Evolutionary conservation across 2,113 vertebrate genomes (phyloP), one percentile per base, ranked within the genome.

Genomic region (Amphilophus citrinellus): DNA sequence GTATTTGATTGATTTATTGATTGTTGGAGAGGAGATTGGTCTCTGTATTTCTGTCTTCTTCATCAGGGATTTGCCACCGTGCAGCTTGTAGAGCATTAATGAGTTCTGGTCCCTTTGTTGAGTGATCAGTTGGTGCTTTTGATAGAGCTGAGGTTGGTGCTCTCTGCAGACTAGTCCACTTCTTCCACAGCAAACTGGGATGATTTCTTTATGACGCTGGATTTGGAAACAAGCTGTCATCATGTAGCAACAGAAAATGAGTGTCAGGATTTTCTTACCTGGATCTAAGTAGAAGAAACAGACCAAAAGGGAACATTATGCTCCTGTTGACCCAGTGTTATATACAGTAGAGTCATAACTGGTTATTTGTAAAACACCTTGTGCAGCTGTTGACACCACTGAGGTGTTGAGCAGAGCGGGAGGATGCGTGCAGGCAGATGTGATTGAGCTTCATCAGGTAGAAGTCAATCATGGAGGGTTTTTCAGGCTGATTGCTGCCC

Each of bases 401-500:
- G 59, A 22, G 35, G 37, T 7, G 50, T 22, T 7, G 5, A 56
- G n/a, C 10, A 13, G 62, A n/a, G 47, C 2, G 20, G 61, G 60
- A 18, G 78, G 61, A 62, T 27, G 32, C 10, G 10, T 24, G 15
- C 6, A 10, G 75, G 47, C 61, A 75, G 76, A 56, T 83, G 80
- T 37, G 76, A 78, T 50, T 58, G 47, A 22, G 50, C 66, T 76
- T 65, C 77, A 68, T 83, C 81, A 37, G 80, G 77, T 30, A 17
- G 44, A n/a, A 63, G 76, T 50, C 2, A 13, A 24, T 59, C 15
- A 0, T 5, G 15, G 42, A 30, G 61, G 13, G 44, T 0, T 47
- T 78, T 44, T 30, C 83, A 39, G 35, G 35, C 80, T 90, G 89
- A 90, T 90, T 90, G 89, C 56, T 0, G 58, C 18, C 39, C 32